phyloP scores from a whole-genome alignment of 2,113 vertebrate species.

The Hystrix brachyura region DNA sequence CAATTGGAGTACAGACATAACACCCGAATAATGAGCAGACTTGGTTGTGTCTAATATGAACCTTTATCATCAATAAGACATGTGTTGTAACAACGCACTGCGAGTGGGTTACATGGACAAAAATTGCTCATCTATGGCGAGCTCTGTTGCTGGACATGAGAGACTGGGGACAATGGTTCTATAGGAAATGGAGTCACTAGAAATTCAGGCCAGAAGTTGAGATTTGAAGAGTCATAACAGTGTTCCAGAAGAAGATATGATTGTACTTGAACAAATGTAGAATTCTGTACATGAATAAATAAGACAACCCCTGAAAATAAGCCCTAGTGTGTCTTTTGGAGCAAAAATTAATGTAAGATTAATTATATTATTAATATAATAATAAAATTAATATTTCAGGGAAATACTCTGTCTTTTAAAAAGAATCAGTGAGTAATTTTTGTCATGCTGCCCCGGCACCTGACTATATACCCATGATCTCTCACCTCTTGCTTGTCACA shows the following conservation, averaged over 20 bases:
- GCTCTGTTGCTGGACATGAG: neutral
- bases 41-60: neutral
- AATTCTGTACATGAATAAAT: neutral
- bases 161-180: neutral
- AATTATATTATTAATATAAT: too few relatives aligned
- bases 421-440: conserved; percentile 49
- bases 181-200: neutral
- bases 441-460: neutral
- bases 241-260: neutral
- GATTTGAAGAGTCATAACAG: neutral
- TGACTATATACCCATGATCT: neutral
- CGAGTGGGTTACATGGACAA: neutral
- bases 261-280: neutral
- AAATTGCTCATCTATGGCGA: neutral
- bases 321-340: neutral
- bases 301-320: neutral
- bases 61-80: neutral
- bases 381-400: too few relatives aligned
- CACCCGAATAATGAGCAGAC: neutral
- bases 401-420: conserved; percentile 30
- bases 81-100: neutral
- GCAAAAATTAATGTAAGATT: neutral
- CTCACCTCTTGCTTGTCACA: neutral
- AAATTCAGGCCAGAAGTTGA: neutral
- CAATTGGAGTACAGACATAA: neutral